Evolutionary conservation across 2,113 vertebrate species (phyloP).

Genomic region (Gymnogyps californianus): DNA sequence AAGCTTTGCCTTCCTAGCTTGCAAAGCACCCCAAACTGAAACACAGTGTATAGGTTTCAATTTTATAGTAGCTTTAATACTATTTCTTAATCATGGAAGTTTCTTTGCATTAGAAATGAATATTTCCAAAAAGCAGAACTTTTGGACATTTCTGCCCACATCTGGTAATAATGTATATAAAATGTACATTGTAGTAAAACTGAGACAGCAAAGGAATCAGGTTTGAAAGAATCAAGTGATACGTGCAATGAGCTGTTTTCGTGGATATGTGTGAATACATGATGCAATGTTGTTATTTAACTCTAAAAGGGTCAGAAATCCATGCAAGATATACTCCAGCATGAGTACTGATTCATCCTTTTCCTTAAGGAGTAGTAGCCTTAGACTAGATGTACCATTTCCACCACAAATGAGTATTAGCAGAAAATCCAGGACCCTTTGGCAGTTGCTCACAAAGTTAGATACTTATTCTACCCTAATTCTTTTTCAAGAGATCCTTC

Average conservation of each 20-base stretch:
- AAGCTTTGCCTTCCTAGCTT: background rate
- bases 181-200: background rate
- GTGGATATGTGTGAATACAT: background rate
- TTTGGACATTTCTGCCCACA: background rate
- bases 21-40: background rate
- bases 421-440: background rate
- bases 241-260: background rate
- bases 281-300: background rate
- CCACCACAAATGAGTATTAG: accelerated
- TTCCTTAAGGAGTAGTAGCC: background rate
- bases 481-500: background rate
- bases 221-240: background rate
- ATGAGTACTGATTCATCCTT: background rate
- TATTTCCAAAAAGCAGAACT: background rate
- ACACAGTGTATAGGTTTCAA: accelerated
- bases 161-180: background rate
- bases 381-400: background rate
- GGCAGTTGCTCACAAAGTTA: background rate
- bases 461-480: background rate
- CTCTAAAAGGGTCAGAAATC: background rate
- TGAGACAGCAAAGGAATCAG: background rate
- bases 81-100: background rate
- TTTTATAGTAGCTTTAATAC: background rate
- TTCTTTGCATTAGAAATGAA: background rate
- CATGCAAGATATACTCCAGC: background rate